Conservation (phyloP, 2,113 vertebrate genomes). For the Chionomys nivalis region DNA sequence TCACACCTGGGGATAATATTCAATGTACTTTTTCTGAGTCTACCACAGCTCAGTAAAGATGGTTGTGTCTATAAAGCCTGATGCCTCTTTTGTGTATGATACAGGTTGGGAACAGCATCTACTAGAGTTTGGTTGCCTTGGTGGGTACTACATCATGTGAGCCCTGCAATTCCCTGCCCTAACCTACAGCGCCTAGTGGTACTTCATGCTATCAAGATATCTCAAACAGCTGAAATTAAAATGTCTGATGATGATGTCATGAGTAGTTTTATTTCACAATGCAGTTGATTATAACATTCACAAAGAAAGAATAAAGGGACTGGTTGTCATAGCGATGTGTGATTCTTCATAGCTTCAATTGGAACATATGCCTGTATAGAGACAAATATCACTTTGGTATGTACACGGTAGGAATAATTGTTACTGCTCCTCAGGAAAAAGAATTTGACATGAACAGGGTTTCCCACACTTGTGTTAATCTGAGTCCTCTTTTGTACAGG, state of each 20-base stretch:
- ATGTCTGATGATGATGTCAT: slow-evolving; percentile 11
- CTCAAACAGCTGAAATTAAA: not conserved
- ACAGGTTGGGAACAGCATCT: not conserved
- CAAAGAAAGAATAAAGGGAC: slow-evolving; percentile 48
- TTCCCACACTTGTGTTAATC: not conserved
- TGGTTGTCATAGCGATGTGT: slow-evolving; percentile 66
- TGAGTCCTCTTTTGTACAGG: not conserved
- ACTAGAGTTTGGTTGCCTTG: slow-evolving; percentile 4
- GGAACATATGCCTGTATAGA: not conserved
- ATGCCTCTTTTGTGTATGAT: not conserved
- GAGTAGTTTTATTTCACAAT: slow-evolving; percentile 31
- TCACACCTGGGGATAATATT: not conserved
- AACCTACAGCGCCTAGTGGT: not conserved
- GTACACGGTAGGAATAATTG: slow-evolving; percentile 24
- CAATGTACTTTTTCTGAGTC: slow-evolving; percentile 14
- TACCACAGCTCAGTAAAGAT: not conserved
- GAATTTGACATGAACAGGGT: not conserved
- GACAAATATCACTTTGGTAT: slow-evolving; percentile 54
- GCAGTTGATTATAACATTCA: slow-evolving; percentile 67
- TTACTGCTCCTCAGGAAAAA: slow-evolving; percentile 19
- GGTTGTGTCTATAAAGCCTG: not conserved
- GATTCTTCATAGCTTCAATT: not conserved
- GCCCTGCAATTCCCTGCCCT: not conserved
- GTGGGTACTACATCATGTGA: not conserved
- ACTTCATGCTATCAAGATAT: slow-evolving; percentile 37